A percentile compares a stretch with the other conserved stretches of the same genome.
Conservation (phyloP, 2,113 vertebrate species). For the Brevimyrus niger region DNA sequence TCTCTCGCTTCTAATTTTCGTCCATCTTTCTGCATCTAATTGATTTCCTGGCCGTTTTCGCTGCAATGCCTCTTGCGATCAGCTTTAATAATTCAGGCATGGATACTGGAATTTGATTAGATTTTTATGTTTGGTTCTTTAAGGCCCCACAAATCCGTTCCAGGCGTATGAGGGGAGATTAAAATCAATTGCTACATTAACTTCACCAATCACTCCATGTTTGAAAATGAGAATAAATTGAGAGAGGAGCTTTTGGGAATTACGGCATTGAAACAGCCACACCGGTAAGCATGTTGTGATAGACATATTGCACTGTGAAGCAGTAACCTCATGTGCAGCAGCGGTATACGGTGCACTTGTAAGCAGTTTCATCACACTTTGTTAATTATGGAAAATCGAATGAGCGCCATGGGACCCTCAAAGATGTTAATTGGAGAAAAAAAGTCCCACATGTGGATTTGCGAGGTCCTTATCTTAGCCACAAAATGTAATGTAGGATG, state of each 20-base stretch:
- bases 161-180: neutral
- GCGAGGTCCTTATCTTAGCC: neutral
- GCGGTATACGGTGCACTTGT: neutral
- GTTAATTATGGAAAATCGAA: neutral
- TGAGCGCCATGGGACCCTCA: neutral
- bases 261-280: neutral
- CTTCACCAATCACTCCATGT: neutral
- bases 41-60: neutral
- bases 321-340: neutral
- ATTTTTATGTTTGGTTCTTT: constrained; percentile 7
- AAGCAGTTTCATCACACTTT: neutral
- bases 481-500: neutral
- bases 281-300: neutral
- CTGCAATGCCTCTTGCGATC: neutral
- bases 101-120: constrained; percentile 3
- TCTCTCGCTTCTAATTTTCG: too few relatives aligned
- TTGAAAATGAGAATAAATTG: neutral
- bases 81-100: constrained; percentile 6
- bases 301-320: neutral
- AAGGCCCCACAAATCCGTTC: neutral
- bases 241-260: neutral
- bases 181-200: constrained; percentile 13
- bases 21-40: neutral
- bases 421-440: neutral
- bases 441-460: neutral